Evolutionary conservation across 2,888 invertebrate genomes (phyloP), one percentile per base, ranked within the genome.

Genomic region (Dusona sp.): DNA sequence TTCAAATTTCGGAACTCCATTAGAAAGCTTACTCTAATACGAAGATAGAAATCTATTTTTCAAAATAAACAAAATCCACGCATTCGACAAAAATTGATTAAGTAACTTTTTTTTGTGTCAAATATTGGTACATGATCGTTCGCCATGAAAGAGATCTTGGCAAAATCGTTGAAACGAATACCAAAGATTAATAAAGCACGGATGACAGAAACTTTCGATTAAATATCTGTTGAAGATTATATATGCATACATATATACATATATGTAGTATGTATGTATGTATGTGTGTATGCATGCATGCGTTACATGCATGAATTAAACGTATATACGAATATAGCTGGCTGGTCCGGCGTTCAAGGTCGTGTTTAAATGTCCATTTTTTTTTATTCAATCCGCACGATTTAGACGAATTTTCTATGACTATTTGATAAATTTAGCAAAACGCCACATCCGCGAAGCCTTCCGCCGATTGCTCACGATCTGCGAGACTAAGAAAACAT

Each of bases 321-420:
- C 22, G 38, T 19, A 38, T 29, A 64, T 64, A 64, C 19, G 29
- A 45, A 48, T 51, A 67, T 48, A 67, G 83, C 92, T 92, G 92
- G 92, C 92, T 91, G 92, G 92, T 84, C 92, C 92, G 91, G 92
- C 83, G 38, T 13, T 22, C 78, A 89, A 89, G 83, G 90, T 87
- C 87, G 81, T 65, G 86, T 90, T 22, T 86, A 80, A 68, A 51
- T 88, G 29, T 25, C 29, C 61, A 22, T 29, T 48, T 19, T 3
- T 16, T 61, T 1, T 3, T 11, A 25, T 61, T 29, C 11, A 61
- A 61, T 25, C 81, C 79, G 87, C 88, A 9, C 48, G 51, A 89
- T 90, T 88, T 88, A 89, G 89, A 90, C 89, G 88, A 88, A 88
- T 90, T 83, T 88, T 90, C 89, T 45, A 4, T 13, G n/a, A 19